phyloP scores from a whole-genome alignment of 2,888 invertebrate genomes.

The Drosophila cognata region DNA sequence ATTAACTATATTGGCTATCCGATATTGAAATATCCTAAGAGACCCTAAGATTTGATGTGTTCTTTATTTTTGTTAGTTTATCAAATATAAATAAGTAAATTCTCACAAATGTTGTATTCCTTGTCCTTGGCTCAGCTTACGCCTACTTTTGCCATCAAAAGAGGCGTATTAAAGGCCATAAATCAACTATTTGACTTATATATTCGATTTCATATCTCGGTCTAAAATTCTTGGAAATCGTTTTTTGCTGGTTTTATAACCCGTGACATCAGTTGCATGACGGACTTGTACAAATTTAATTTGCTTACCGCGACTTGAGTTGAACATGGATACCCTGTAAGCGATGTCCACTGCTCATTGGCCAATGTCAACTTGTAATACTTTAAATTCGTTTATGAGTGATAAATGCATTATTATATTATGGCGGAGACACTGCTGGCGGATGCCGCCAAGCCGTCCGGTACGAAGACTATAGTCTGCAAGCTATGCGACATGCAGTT shows the following conservation, averaged over 20 bases:
- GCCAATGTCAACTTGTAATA: background rate
- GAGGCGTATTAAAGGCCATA: constrained; percentile 19
- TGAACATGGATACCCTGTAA: constrained; percentile 8
- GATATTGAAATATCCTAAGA: too few species aligned
- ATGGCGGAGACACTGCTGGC: constrained; percentile 73
- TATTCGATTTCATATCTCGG: constrained; percentile 23
- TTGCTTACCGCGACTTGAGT: constrained; percentile 32
- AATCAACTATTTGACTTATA: constrained; percentile 26
- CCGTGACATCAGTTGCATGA: constrained; percentile 53
- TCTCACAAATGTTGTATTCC: background rate
- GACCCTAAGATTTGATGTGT: too few species aligned
- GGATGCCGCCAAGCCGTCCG: constrained; percentile 76
- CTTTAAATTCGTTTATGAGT: background rate
- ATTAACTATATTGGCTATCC: background rate
- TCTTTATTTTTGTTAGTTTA: too few species aligned
- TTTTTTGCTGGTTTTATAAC: constrained; percentile 6
- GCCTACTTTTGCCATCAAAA: background rate
- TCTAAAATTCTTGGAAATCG: constrained; percentile 31
- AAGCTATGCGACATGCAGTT: constrained; percentile 77
- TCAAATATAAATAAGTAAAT: background rate
- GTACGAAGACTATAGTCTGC: constrained; percentile 75
- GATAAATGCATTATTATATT: background rate
- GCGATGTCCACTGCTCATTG: background rate
- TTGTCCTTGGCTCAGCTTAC: background rate
- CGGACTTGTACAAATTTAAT: constrained; percentile 57